Conservation (phyloP, 2,113 vertebrate genomes). For the Aplodontia rufa region DNA sequence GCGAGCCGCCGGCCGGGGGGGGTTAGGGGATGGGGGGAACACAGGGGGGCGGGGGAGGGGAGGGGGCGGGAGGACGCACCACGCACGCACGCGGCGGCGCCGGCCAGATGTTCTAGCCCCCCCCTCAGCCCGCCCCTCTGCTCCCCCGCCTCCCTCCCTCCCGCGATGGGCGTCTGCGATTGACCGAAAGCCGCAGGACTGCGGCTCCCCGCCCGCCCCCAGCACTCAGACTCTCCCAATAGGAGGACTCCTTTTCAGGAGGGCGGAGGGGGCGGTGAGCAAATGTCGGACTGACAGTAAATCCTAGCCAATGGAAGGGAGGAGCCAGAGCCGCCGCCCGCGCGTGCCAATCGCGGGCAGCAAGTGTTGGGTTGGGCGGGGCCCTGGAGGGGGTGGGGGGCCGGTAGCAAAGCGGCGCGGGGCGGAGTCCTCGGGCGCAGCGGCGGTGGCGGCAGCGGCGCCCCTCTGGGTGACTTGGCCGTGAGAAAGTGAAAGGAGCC, state of each 20-base stretch:
- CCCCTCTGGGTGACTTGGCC: slow-evolving; percentile 80
- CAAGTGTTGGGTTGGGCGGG: slow-evolving; percentile 45
- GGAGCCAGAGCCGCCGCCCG: slow-evolving; percentile 29
- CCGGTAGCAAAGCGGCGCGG: slow-evolving; percentile 14
- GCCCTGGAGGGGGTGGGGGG: slow-evolving; percentile 4
- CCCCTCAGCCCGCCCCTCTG: slow-evolving; percentile 65
- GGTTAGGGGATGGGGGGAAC: no score
- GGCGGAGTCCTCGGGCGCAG: slow-evolving; percentile 64
- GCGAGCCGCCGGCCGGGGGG: slow-evolving; percentile 57
- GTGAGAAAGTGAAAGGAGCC: slow-evolving; percentile 82
- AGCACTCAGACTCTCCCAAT: slow-evolving; percentile 58
- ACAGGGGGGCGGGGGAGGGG: slow-evolving; percentile 30
- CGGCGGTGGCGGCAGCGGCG: slow-evolving; percentile 68
- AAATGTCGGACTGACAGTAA: slow-evolving; percentile 19
- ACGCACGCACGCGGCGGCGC: slow-evolving; percentile 83
- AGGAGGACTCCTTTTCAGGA: neutral
- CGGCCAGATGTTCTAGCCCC: slow-evolving; percentile 85
- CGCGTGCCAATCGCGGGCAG: slow-evolving; percentile 56
- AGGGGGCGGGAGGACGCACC: slow-evolving; percentile 75
- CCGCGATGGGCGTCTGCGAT: slow-evolving; percentile 60
- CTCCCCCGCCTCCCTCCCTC: slow-evolving; percentile 49
- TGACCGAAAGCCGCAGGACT: slow-evolving; percentile 66
- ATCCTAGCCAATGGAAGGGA: slow-evolving; percentile 22
- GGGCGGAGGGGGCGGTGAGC: slow-evolving; percentile 63
- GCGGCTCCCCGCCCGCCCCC: slow-evolving; percentile 62